Percentiles rank a stretch among this genome's conserved stretches.
Evolutionary conservation across 2,797 vertebrate species (phyloP).

Genomic region (Danionella dracula): DNA sequence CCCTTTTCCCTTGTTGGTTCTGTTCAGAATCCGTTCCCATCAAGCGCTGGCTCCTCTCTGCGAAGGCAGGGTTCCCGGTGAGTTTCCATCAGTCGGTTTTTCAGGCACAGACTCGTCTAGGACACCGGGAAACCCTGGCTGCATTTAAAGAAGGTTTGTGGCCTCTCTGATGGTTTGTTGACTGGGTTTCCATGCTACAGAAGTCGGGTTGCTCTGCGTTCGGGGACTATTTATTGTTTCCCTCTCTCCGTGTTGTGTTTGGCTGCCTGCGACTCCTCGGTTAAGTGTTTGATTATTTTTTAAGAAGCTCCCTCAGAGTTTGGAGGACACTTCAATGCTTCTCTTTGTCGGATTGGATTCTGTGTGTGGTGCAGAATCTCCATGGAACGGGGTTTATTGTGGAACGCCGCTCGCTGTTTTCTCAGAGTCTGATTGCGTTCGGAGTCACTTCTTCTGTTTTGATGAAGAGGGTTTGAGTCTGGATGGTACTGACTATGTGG

Average conservation of each 20-base stretch:
- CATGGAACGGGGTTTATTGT: not conserved
- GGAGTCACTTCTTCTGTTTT: not conserved
- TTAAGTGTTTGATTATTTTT: conserved; percentile 48
- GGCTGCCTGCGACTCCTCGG: conserved; percentile 18
- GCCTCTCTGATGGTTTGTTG: conserved; percentile 41
- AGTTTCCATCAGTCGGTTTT: conserved; percentile 16
- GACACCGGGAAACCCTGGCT: conserved; percentile 6
- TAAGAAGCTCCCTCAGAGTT: conserved; percentile 34
- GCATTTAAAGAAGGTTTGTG: conserved; percentile 37
- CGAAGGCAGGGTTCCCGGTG: conserved; percentile 12
- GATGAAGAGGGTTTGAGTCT: too few species aligned
- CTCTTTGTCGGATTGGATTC: conserved; percentile 27
- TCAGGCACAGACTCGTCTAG: conserved; percentile 19
- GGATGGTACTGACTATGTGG: too few species aligned
- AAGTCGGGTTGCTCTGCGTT: conserved; percentile 32
- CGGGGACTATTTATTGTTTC: conserved; percentile 47
- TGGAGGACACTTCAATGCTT: conserved; percentile 36
- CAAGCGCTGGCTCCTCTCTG: conserved; percentile 11
- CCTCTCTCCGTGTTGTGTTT: conserved; percentile 42
- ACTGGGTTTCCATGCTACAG: conserved; percentile 37
- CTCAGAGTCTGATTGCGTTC: not conserved
- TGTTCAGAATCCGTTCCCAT: conserved; percentile 37
- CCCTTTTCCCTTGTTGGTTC: too few species aligned
- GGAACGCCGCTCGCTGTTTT: not conserved
- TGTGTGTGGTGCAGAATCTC: conserved; percentile 6